These are phyloP conservation scores for Linurgus olivaceus DNA, from an alignment of 2,797 vertebrate species.

Conservation along the genomic window DNA sequence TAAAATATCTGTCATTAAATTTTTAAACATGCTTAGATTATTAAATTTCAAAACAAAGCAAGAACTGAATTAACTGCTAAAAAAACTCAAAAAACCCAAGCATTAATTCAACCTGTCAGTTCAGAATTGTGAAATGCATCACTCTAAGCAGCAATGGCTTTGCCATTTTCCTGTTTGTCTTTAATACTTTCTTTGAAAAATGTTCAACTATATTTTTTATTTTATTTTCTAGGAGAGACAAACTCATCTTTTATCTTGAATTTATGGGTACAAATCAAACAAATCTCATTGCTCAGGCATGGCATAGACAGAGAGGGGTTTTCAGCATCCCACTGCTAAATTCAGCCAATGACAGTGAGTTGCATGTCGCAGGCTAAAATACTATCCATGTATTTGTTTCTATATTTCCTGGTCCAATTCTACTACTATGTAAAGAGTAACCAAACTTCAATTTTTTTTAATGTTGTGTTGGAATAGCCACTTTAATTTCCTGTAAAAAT, in stretches of 20 bases:
- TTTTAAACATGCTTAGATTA: slow-evolving; percentile 15
- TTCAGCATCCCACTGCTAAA: background rate
- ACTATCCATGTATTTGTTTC: background rate
- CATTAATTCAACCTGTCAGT: background rate
- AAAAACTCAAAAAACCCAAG: accelerated
- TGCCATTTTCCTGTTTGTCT: background rate
- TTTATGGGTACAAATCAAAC: background rate
- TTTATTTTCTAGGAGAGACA: slow-evolving; percentile 1
- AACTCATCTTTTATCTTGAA: slow-evolving; percentile 1
- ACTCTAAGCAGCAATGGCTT: background rate
- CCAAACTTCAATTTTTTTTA: background rate
- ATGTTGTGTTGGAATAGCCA: background rate
- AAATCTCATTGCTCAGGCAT: background rate
- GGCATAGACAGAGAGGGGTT: background rate
- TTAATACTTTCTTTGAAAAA: slow-evolving; percentile 19
- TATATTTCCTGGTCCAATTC: background rate
- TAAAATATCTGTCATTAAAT: background rate
- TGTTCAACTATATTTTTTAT: background rate
- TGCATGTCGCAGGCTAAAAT: background rate
- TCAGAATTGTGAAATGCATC: slow-evolving; percentile 26
- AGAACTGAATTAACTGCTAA: background rate
- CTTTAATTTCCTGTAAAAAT: background rate
- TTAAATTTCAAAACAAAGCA: slow-evolving; percentile 39
- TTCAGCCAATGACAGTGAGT: background rate
- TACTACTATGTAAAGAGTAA: background rate